A percentile compares a stretch with the other conserved stretches of the same genome.
Conservation (phyloP, 2,797 vertebrate species). For the Gouania willdenowi region DNA sequence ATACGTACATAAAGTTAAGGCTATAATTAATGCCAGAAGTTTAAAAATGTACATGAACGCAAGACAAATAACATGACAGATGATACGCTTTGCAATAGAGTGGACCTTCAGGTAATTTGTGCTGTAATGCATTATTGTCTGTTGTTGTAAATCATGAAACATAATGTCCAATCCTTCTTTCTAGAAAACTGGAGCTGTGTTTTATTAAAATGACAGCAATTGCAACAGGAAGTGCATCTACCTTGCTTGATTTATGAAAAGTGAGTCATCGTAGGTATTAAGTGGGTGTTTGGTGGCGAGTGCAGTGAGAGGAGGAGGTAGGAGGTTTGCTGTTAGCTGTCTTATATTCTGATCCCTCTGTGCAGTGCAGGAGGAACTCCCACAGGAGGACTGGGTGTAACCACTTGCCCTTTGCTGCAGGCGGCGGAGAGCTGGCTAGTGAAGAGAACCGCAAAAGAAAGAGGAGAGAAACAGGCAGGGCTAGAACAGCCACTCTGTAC, state of each 20-base stretch:
- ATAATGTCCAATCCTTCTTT: no score
- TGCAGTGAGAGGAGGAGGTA: slow-evolving; percentile 15
- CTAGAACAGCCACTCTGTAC: slow-evolving; percentile 21
- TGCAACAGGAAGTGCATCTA: slow-evolving; percentile 10
- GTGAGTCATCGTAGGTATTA: slow-evolving; percentile 32
- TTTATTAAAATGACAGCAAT: neutral
- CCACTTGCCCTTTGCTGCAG: slow-evolving; percentile 26
- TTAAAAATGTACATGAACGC: no score
- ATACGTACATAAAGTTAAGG: no score
- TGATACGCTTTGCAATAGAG: no score
- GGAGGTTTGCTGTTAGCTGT: slow-evolving; percentile 18
- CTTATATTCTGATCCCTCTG: slow-evolving; percentile 20
- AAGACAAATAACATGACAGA: no score
- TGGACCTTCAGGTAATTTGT: no score
- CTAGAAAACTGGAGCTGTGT: no score
- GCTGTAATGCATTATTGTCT: no score
- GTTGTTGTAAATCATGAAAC: no score
- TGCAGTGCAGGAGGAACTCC: slow-evolving; percentile 10
- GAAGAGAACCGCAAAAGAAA: no score
- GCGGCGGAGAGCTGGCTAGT: neutral
- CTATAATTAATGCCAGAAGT: no score
- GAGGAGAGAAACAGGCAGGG: slow-evolving; percentile 1
- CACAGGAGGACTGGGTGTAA: slow-evolving; percentile 23
- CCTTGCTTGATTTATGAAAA: slow-evolving; percentile 18
- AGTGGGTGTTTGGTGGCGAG: slow-evolving; percentile 25